Evolutionary conservation across 2,113 vertebrate species (phyloP), one percentile per base, ranked within the genome.

Genomic region (Alosa alosa): DNA sequence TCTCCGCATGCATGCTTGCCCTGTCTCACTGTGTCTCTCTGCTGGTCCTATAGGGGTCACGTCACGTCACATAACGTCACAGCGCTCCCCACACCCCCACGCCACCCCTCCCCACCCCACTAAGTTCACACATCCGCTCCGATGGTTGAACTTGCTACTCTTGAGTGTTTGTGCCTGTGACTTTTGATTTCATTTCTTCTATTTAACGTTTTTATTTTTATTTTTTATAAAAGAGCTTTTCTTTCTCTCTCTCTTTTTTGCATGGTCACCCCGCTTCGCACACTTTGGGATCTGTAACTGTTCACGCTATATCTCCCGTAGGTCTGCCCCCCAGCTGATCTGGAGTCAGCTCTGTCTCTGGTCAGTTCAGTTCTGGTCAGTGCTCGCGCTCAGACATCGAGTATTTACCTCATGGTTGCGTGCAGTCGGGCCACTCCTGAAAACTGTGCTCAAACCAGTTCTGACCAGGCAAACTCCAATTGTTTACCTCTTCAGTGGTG

Each of bases 1-100:
- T 90, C 86, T 88, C 82, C 88, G 90, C 90, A 87, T 91, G 89
- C 90, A 87, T 90, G 90, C 91, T 90, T 87, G 91, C 90, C 90
- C 91, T 84, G 90, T 90, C 90, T 88, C 90, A 89, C 86, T 91
- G 90, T 90, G 64, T 72, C 64, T 36, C 86, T 91, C 90, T 89
- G 90, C 89, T 90, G 88, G 87, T 88, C 86, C 87, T 86, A 31
- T 44, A 88, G 87, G 85, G 87, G 81, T 88, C 85, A 52, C n/a
- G 64, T 68, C 64, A 1, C 64, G 64, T 68, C 31, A 25, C 25
- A 25, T 31, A 25, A 72, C 25, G 64, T 15, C 64, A 36, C 64
- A 7, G 64, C 64, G 25, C 64, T 4, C 25, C 64, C 11, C 64
- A 6, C 25, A 9, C n/a, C 64, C 64, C 64, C 25, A 10, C n/a